Evolutionary conservation across 1,140 invertebrate species (phyloP), one percentile per base, ranked within the genome.

Genomic region (Probaryconus sp.): DNA sequence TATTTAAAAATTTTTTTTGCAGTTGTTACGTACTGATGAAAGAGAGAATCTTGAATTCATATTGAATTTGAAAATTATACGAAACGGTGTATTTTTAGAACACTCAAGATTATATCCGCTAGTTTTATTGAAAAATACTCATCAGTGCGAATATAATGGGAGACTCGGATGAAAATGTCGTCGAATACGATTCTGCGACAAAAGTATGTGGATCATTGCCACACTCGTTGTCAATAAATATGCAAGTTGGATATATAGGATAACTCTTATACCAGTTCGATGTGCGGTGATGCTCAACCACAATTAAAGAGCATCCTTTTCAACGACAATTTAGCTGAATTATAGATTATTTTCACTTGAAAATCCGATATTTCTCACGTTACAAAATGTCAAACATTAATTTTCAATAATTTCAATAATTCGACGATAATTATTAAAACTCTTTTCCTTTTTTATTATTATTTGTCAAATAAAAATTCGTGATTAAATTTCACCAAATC

Each of bases 181-280:
- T 50, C 43, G 40, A 17, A 11, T 11, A 21, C 33, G 53, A 69
- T 9, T 43, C 31, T 53, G 21, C 42, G 21, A 65, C 61, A 61
- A 76, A 76, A 76, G 43, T 80, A 83, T 83, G 81, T 82, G 78
- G 82, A 83, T 84, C 82, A 84, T 81, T 84, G 82, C 82, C 81
- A 79, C 48, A 63, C 53, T 72, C 38, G 43, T 40, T 63, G 65
- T 56, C 53, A 67, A 81, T 84, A 81, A 82, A 80, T 81, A 82
- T 82, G 79, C 77, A 78, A 77, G 43, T 53, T 78, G 47, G 65
- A 77, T 72, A 69, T 37, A 53, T 73, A 53, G 69, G 53, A 81
- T 82, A 64, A 79, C 72, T 65, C 45, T 45, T 67, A 61, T n/a
- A n/a, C n/a, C 47, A 47, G 61, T 38, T 18, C 40, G 42, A 63